Percentiles rank a stretch among this genome's conserved stretches.
phyloP scores from a whole-genome alignment of 2,113 vertebrate genomes.

The Emydocephalus ijimae region DNA sequence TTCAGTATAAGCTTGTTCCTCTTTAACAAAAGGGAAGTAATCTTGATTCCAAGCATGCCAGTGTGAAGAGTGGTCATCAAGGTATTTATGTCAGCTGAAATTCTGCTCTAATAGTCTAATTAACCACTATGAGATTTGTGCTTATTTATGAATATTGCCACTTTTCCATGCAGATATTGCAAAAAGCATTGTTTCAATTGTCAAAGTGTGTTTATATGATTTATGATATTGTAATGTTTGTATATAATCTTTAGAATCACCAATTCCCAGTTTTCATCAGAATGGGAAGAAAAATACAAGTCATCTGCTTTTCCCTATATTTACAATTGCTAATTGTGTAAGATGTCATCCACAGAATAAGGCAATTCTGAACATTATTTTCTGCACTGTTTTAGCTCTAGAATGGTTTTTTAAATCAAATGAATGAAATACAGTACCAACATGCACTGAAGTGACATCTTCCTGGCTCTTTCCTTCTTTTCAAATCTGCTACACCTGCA shows the following conservation, averaged over 20 bases:
- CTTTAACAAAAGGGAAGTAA: not conserved
- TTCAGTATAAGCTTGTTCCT: not conserved
- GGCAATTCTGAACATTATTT: not conserved
- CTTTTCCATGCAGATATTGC: not conserved
- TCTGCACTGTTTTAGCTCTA: not conserved
- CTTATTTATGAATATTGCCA: not conserved
- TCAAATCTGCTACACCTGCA: not conserved
- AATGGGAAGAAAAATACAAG: not conserved
- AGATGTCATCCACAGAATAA: not conserved
- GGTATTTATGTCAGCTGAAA: not conserved
- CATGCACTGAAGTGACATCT: not conserved
- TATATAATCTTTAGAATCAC: not conserved
- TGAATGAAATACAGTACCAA: not conserved
- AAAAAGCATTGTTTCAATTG: not conserved
- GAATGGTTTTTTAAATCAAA: not conserved
- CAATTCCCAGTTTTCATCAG: not conserved
- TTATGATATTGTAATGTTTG: not conserved
- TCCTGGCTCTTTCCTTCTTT: too few relatives aligned
- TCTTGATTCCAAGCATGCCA: not conserved
- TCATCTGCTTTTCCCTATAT: not conserved
- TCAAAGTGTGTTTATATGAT: not conserved
- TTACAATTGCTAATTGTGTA: not conserved
- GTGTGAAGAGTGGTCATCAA: not conserved
- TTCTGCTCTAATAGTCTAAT: not conserved
- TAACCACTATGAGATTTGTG: not conserved